Evolutionary conservation across 2,888 invertebrate genomes (phyloP), one percentile per base, ranked within the genome.

Genomic region (Galerucella nymphaeae): DNA sequence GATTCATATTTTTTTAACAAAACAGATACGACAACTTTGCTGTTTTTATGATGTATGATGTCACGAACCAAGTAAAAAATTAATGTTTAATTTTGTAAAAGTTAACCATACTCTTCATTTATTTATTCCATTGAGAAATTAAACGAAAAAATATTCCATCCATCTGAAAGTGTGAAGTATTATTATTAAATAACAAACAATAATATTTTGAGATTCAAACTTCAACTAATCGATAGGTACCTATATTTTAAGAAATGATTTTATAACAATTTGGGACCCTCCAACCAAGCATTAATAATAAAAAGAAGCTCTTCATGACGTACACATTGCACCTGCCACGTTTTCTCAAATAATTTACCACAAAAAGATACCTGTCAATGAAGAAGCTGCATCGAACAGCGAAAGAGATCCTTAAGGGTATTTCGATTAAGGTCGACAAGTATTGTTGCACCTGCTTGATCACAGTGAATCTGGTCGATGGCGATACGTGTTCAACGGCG

Each of bases 301-400:
- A 70, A 65, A 70, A 63, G 38, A 30, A 59, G 62, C 62, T 55
- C 61, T 45, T 66, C 78, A 75, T 78, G 78, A 79, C 78, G 75
- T 76, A 79, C 77, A 77, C 76, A 81, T 82, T 84, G 83, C 85
- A 85, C 85, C 85, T 85, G 85, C 85, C 81, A 83, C 81, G 80
- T 81, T 83, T 83, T 84, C 83, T 84, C 84, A 83, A 84, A 84
- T 84, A 85, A 84, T 84, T 85, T 83, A 85, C 84, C 78, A 81
- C 81, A 81, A 64, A 81, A 82, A 83, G 84, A 84, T 83, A 82
- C 82, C 84, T 84, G 84, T 83, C 84, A 83, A 81, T 82, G 79
- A 79, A 80, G 81, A 70, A 79, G 77, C 73, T 70, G 76, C 76
- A 76, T 78, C 75, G 57, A 67, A 75, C 72, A 72, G 75, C 82